Base-by-base conservation (phyloP, 2,113 vertebrate genomes). In the Ifrita kowaldi region DNA sequence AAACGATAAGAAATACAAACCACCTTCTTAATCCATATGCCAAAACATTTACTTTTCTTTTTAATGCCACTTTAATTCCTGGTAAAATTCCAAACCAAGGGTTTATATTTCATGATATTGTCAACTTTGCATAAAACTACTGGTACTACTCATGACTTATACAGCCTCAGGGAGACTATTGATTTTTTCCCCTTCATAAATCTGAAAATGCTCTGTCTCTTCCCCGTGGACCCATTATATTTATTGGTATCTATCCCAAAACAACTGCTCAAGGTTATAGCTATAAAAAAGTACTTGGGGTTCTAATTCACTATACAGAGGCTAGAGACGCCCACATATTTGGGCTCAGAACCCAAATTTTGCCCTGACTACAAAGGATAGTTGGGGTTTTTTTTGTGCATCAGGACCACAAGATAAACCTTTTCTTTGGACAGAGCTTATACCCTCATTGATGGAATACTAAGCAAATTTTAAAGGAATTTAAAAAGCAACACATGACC, bases 201-300 rank as follows among this genome's bases (percentile, higher is more conserved):
- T 98, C 97, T 98, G 97, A 98, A 98, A 97, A 97, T 87, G 83
- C 76, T 97, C 96, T 97, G 87, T 96, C 95, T 90, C 96, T 97
- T 98, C 98, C 98, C 97, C 95, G 62, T 88, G 98, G 98, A 97
- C 96, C 96, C 95, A 98, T 98, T 98, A 98, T 98, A 96, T 98
- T 98, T 98, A 98, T 98, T 98, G 97, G 97, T 99, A 97, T 98
- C 97, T 98, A 98, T 98, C 97, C 97, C 98, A 97, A 98, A 98
- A 98, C 97, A 98, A 98, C 94, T 97, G 97, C 96, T 98, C 97
- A 98, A 98, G 98, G 97, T 98, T 98, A 98, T 92, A 97, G 97
- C 97, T 96, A 97, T 98, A 97, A 98, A 98, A 98, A 97, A 60
- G 24, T 63, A 97, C 94, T 92, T 19, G 9, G 75, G 77, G 76